A percentile compares a stretch with the other conserved stretches of the same genome.
These are phyloP conservation scores for Yoshiicerus persimilis DNA, from an alignment of 1,140 invertebrate species.

Conservation along the genomic window DNA sequence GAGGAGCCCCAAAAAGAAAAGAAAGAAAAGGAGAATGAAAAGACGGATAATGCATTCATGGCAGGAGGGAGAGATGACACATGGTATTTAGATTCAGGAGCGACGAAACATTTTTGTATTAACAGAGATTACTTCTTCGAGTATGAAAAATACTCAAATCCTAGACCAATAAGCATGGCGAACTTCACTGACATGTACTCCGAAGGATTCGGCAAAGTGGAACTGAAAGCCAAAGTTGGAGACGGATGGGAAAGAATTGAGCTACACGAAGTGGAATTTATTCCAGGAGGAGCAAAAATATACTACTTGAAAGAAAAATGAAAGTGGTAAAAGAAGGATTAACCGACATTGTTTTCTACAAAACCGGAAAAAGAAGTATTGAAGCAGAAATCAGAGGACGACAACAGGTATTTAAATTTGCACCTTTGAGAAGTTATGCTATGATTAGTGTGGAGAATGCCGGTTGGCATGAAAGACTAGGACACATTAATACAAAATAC, in stretches of 20 bases:
- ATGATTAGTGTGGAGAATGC: not conserved
- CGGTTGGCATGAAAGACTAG: not conserved
- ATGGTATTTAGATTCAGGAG: not conserved
- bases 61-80: not conserved
- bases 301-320: not conserved
- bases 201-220: not conserved
- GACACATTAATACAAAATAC: not conserved
- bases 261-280: constrained; percentile 16
- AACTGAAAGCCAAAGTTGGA: not conserved
- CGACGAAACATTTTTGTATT: not conserved
- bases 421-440: not conserved
- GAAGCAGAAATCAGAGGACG: not conserved
- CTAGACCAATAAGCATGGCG: not conserved
- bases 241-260: not conserved
- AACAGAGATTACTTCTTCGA: not conserved
- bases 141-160: not conserved
- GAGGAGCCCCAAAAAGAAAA: not conserved
- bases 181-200: not conserved
- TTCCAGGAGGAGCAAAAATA: not conserved
- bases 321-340: not conserved
- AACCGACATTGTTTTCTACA: not conserved
- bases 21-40: not conserved
- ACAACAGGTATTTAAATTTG: not conserved
- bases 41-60: not conserved
- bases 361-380: not conserved